Percentiles rank a stretch among this genome's conserved stretches.
Conservation (phyloP, 2,888 invertebrate species). For the Habrosyne pyritoides region DNA sequence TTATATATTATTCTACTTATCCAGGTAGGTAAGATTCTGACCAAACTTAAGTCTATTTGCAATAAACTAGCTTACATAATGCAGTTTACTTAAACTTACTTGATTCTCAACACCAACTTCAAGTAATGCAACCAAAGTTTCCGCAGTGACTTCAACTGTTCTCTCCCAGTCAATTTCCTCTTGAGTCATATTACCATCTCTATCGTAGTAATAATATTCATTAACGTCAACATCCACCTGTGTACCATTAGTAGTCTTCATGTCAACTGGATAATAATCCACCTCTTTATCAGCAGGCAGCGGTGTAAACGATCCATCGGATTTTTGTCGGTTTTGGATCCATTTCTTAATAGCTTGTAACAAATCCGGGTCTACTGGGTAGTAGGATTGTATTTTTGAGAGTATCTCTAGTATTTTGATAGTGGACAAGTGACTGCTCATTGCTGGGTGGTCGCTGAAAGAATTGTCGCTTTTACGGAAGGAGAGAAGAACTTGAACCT, state of each 20-base stretch:
- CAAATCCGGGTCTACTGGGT: conserved; percentile 85
- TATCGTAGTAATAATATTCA: conserved; percentile 78
- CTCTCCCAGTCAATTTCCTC: conserved; percentile 80
- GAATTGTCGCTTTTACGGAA: conserved; percentile 86
- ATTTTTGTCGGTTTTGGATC: conserved; percentile 84
- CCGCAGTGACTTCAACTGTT: conserved; percentile 85
- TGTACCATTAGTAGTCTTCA: conserved; percentile 62
- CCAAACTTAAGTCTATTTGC: no score
- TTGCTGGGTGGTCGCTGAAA: conserved; percentile 86
- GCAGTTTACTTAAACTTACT: conserved; percentile 44
- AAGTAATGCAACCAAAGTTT: conserved; percentile 84
- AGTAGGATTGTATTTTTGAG: conserved; percentile 84
- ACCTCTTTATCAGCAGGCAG: conserved; percentile 84
- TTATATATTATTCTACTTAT: no score
- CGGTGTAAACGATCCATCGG: conserved; percentile 85
- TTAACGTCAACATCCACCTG: conserved; percentile 68
- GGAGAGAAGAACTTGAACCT: conserved; percentile 85
- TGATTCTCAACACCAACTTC: conserved; percentile 85
- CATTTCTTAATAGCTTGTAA: conserved; percentile 84
- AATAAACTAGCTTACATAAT: no score
- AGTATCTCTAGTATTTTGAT: conserved; percentile 84
- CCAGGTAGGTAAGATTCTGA: no score
- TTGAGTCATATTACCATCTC: conserved; percentile 77
- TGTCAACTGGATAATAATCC: conserved; percentile 73
- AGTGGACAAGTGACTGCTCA: conserved; percentile 85